Base-by-base conservation (phyloP, 1,140 invertebrate genomes). In the Drosophila sechellia region DNA sequence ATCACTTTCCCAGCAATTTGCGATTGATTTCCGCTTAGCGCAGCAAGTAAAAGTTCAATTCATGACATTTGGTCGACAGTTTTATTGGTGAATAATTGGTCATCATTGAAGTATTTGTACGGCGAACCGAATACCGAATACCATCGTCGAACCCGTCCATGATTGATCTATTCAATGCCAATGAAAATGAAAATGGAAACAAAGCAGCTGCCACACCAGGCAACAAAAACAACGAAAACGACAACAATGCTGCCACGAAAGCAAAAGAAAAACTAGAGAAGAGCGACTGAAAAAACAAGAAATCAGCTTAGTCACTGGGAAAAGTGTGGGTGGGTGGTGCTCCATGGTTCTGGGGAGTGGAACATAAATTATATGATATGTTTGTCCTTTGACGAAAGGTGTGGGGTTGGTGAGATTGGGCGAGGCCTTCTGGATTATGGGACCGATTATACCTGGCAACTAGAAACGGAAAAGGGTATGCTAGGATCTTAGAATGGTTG, bases 1-100 rank as follows among this genome's bases (percentile, higher is more conserved):
- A 57, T 71, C 68, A 71, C 68, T 71, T 71, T 71, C 52, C 55
- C 69, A 72, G 69, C 68, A 72, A 72, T 72, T 72, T 72, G 48
- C 55, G 56, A 72, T 72, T 72, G 56, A 72, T 72, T 72, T 72
- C 39, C 46, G 55, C 31, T 72, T 72, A 52, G 68, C 46, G 34
- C 43, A 39, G 50, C 50, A 64, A 64, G 71, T 68, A 79, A 85
- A 80, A 80, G 80, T 75, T 85, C 56, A 72, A 83, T 77, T 87
- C 83, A 79, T 86, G 81, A 84, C 72, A 86, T 85, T 77, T 63
- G 77, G 46, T 66, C 75, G 83, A 86, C 83, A 87, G 75, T 86
- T 86, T 86, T 86, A 86, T 86, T 86, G 83, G 79, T 83, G 84
- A 86, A 86, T 86, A 86, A 86, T 86, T 86, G 83, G 79, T 86